Base-by-base conservation (phyloP, 2,113 vertebrate species). In the Hucho hucho region DNA sequence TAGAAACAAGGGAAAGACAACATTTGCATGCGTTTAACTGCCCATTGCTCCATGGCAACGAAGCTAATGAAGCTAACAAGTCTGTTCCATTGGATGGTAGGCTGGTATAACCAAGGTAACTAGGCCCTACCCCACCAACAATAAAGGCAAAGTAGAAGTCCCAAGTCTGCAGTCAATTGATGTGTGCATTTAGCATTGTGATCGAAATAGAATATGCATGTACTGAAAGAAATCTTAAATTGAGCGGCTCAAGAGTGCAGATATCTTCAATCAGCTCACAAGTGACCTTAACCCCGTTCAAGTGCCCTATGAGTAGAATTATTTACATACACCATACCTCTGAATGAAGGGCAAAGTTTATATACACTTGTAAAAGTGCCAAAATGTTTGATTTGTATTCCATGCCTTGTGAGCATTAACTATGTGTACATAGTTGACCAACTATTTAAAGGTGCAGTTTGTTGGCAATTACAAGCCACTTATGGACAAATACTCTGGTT, bases 31-130 rank as follows among this genome's bases (percentile, higher is more conserved):
- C 16, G 12, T 63, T 74, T 64, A 56, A 76, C 28, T 68, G 43
- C 24, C 56, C 47, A 24, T 63, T 70, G 71, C 61, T 49, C 74
- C 75, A 47, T 79, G 29, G 74, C 58, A 64, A 67, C 73, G 18
- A 66, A 28, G 25, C n/a, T 46, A 64, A 67, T 70, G 18, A 66
- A 28, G 25, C n/a, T 46, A 78, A 70, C 64, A 20, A 66, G 58
- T 18, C 53, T 12, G 28, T 59, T 46, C 75, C 28, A 69, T 63
- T 77, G 78, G 37, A 43, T 43, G 9, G 37, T 43, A 43, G 9
- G 65, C 64, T 64, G 32, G 58, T 43, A 70, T 78, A 70, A 70
- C 82, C 73, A 84, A 81, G 73, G 75, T 28, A 70, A 71, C 47
- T 26, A 68, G 64, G 26, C 61, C 59, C 58, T 24, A 65, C 75